A percentile compares a stretch with the other conserved stretches of the same genome.
These are phyloP conservation scores for Mactromeris polynyma DNA, from an alignment of 2,888 invertebrate species.

Conservation along the genomic window DNA sequence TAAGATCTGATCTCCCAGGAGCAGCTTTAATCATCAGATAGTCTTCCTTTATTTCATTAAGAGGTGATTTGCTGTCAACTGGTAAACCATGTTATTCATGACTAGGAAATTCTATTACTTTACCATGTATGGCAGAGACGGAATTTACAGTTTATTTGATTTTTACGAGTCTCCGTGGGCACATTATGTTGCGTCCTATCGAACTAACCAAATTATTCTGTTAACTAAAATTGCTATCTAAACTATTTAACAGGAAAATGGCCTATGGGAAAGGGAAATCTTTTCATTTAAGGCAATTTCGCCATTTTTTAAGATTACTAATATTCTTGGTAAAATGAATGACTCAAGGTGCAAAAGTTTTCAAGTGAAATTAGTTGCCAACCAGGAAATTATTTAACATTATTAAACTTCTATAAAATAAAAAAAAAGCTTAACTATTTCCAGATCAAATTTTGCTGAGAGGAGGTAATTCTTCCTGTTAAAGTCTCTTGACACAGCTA, in stretches of 20 bases:
- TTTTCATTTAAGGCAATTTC: background rate
- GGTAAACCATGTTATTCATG: background rate
- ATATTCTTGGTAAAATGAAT: no score
- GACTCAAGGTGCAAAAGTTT: background rate
- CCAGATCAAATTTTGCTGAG: background rate
- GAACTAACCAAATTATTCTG: background rate
- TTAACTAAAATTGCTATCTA: background rate
- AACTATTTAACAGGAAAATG: background rate
- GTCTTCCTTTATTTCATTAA: background rate
- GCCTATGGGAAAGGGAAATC: background rate
- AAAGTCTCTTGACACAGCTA: background rate
- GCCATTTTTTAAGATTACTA: no score
- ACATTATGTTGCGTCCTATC: background rate
- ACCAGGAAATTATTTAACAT: background rate
- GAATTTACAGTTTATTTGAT: background rate
- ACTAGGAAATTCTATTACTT: background rate
- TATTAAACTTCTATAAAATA: no score
- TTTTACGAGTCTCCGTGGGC: background rate
- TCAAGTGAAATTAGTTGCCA: background rate
- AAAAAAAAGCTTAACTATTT: background rate
- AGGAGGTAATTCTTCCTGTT: background rate
- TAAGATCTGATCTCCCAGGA: background rate
- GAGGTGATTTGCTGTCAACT: background rate
- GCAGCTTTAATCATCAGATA: background rate
- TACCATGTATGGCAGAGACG: background rate